Base-by-base conservation (phyloP, 2,888 invertebrate species). In the Amaurobius ferox region DNA sequence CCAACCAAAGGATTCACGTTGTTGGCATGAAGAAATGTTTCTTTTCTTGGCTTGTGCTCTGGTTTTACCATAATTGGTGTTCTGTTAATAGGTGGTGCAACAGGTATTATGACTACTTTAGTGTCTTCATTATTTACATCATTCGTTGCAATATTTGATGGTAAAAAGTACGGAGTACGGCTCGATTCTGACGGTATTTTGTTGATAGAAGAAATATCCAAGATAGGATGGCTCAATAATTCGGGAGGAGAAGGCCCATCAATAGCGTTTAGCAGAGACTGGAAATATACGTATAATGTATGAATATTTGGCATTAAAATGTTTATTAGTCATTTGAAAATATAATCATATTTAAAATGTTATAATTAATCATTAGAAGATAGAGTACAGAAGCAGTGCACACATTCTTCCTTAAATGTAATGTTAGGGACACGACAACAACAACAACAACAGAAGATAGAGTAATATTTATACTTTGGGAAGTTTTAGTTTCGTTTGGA, bases 61-160 rank as follows among this genome's bases (percentile, higher is more conserved):
- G 73, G 23, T 61, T 55, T 73, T 26, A 73, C 55, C 26, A 48
- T 11, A 7, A 64, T 26, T n/a, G 79, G 72, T 16, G 72, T 55
- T 26, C 39, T 72, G 44, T 64, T 44, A 19, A 44, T 44, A 7
- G n/a, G 29, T 9, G 71, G 72, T 16, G 66, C 67, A 26, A 73
- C 73, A 23, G 80, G 80, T 19, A 80, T 61, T 19, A 80, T 73
- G 16, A 80, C 67, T 28, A 80, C 61, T 16, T 79, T 72, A 0
- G 72, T 73, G 16, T 73, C 73, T 16, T 80, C 79, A n/a, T 64
- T 30, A 2, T 32, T 40, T 28, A 16, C 48, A 48, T 40, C 28
- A 19, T 19, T 80, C 26, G 32, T 55, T 16, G 67, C 48, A 16
- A 16, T 28, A 40, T 70, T 39, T 1, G 78, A 32, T 1, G 79